Conservation (phyloP, 2,888 invertebrate species). For the Philaethria dido region DNA sequence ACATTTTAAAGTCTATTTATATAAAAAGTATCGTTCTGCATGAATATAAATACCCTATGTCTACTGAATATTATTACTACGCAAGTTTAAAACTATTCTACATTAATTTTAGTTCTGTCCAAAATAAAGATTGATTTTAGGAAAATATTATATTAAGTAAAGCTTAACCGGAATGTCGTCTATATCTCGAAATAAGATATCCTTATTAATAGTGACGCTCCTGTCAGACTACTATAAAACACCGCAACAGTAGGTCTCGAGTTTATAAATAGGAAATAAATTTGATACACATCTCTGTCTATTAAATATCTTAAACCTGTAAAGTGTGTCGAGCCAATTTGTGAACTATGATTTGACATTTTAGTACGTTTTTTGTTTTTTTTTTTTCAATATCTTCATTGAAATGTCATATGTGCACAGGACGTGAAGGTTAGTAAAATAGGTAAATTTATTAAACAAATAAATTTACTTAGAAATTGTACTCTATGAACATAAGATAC, state of each 20-base stretch:
- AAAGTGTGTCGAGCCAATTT: slow-evolving; percentile 44
- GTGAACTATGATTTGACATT: slow-evolving; percentile 49
- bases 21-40: background rate
- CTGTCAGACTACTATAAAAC: slow-evolving; percentile 49
- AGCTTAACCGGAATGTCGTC: slow-evolving; percentile 40
- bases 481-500: slow-evolving; percentile 20
- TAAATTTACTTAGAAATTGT: slow-evolving; percentile 7
- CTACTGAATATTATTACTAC: background rate
- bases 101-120: background rate
- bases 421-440: slow-evolving; percentile 41
- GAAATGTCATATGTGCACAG: slow-evolving; percentile 44
- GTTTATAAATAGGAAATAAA: slow-evolving; percentile 50
- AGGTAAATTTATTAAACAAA: slow-evolving; percentile 38
- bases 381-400: slow-evolving; percentile 40
- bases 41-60: background rate
- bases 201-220: slow-evolving; percentile 45
- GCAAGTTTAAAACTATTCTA: background rate
- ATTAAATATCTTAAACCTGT: slow-evolving; percentile 44
- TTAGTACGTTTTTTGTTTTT: slow-evolving; percentile 30
- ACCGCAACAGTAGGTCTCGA: slow-evolving; percentile 43
- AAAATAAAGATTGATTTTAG: slow-evolving; percentile 8
- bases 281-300: slow-evolving; percentile 46
- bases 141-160: slow-evolving; percentile 40
- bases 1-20: background rate
- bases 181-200: slow-evolving; percentile 41